A percentile compares a stretch with the other conserved stretches of the same genome.
phyloP scores from a whole-genome alignment of 2,113 vertebrate species.

The Xenotilapia flavipinnis region DNA sequence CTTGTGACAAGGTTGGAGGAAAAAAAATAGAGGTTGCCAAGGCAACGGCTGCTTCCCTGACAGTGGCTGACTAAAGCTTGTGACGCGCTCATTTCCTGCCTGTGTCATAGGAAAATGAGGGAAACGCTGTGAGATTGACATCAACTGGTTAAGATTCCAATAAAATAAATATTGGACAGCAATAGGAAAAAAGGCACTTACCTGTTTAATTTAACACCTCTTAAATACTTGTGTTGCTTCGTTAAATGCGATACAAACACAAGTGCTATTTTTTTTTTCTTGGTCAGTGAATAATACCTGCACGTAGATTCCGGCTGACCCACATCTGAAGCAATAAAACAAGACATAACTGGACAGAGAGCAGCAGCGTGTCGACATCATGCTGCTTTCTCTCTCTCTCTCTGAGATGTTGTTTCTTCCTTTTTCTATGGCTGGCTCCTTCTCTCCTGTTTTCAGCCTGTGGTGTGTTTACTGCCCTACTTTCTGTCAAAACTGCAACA shows the following conservation, averaged over 20 bases:
- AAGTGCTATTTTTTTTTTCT: not conserved
- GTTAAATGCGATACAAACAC: not conserved
- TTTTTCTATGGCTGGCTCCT: not conserved
- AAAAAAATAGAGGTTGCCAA: slow-evolving; percentile 36
- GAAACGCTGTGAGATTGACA: not conserved
- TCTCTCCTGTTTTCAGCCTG: slow-evolving; percentile 10
- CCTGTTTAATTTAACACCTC: not conserved
- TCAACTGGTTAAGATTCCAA: not conserved
- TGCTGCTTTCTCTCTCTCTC: not conserved
- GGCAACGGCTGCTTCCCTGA: slow-evolving; percentile 39
- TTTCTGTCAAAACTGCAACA: slow-evolving; percentile 36
- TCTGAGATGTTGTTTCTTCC: not conserved
- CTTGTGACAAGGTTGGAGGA: slow-evolving; percentile 48
- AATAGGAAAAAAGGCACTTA: not conserved
- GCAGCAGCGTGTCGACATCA: not conserved
- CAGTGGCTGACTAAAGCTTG: slow-evolving; percentile 44
- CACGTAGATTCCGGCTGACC: not conserved
- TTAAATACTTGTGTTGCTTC: not conserved
- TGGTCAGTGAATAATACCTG: not conserved
- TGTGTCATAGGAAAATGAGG: slow-evolving; percentile 21
- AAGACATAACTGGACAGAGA: not conserved
- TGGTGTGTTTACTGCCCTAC: slow-evolving; percentile 39
- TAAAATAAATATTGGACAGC: not conserved
- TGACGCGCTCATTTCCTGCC: slow-evolving; percentile 56
- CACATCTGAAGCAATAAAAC: slow-evolving; percentile 8